A percentile compares a stretch with the other conserved stretches of the same genome.
Evolutionary conservation across 2,797 vertebrate species (phyloP).

Genomic region (Chaunax sp.): DNA sequence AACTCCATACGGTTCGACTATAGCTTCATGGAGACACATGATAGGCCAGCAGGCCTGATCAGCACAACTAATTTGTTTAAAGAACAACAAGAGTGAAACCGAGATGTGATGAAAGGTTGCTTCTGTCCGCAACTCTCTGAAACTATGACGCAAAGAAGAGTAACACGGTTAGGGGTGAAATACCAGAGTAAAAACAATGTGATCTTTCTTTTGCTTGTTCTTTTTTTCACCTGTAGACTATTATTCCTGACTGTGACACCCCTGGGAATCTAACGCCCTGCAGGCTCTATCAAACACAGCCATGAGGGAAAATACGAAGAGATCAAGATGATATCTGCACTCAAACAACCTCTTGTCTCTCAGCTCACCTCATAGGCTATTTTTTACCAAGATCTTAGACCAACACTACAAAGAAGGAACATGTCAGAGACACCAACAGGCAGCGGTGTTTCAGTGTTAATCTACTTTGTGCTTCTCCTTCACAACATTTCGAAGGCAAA

Average conservation of each 20-base stretch:
- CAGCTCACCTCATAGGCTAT: conserved; percentile 36
- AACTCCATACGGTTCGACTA: not conserved
- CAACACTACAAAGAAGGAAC: not conserved
- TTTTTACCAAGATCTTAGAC: conserved; percentile 49
- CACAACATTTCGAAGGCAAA: not conserved
- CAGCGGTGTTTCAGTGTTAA: not conserved
- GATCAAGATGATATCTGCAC: no score
- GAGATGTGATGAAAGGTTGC: conserved; percentile 17
- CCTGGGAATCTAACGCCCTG: not conserved
- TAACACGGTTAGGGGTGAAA: not conserved
- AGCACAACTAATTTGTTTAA: conserved; percentile 66
- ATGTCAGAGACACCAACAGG: not conserved
- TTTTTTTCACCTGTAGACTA: conserved; percentile 40
- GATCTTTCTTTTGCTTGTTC: not conserved
- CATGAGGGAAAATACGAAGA: conserved; percentile 17
- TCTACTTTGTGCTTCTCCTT: not conserved
- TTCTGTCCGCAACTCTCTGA: conserved; percentile 24
- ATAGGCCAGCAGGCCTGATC: conserved; percentile 47
- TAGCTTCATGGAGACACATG: not conserved
- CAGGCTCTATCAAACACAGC: not conserved
- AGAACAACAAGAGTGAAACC: conserved; percentile 35
- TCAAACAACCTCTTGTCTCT: conserved; percentile 32
- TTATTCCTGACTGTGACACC: not conserved
- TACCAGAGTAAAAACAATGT: not conserved
- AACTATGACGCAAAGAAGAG: not conserved